These are phyloP conservation scores for Pseudopodoces humilis DNA, from an alignment of 2,113 vertebrate genomes.

Conservation along the genomic window DNA sequence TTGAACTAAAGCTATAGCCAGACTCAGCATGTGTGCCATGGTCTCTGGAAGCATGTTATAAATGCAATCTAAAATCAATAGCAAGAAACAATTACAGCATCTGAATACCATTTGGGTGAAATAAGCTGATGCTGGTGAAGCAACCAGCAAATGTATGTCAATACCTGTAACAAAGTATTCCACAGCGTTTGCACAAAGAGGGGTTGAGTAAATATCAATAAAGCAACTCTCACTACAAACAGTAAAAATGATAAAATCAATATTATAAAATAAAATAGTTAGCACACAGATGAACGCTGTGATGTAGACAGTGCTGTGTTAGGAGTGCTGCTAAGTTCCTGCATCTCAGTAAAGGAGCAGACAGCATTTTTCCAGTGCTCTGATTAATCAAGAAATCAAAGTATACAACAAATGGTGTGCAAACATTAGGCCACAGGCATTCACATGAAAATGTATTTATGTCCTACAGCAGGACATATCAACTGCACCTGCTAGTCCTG, in stretches of 20 bases:
- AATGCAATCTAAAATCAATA: constrained; percentile 79
- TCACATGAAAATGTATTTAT: neutral
- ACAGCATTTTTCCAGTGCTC: neutral
- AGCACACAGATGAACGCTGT: constrained; percentile 65
- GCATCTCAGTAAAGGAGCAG: neutral
- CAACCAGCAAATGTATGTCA: constrained; percentile 66
- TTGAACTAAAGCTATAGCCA: constrained; percentile 9
- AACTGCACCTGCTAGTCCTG: neutral
- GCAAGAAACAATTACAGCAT: constrained; percentile 76
- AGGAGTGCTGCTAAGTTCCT: neutral
- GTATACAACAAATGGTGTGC: neutral
- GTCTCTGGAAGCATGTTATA: constrained; percentile 69
- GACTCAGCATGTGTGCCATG: constrained; percentile 31
- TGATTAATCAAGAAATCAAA: neutral
- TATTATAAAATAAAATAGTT: constrained; percentile 80
- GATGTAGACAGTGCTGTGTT: constrained; percentile 21
- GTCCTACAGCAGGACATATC: neutral
- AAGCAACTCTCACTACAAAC: constrained; percentile 71
- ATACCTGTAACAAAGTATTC: constrained; percentile 72
- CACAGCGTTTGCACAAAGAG: constrained; percentile 67
- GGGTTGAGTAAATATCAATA: constrained; percentile 76
- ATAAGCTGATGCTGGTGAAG: constrained; percentile 66
- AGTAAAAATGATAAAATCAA: constrained; percentile 81
- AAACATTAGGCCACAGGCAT: neutral
- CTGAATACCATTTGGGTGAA: constrained; percentile 78